These are phyloP conservation scores for Hypocryptadius cinnamomeus DNA, from an alignment of 2,113 vertebrate species.

Conservation along the genomic window DNA sequence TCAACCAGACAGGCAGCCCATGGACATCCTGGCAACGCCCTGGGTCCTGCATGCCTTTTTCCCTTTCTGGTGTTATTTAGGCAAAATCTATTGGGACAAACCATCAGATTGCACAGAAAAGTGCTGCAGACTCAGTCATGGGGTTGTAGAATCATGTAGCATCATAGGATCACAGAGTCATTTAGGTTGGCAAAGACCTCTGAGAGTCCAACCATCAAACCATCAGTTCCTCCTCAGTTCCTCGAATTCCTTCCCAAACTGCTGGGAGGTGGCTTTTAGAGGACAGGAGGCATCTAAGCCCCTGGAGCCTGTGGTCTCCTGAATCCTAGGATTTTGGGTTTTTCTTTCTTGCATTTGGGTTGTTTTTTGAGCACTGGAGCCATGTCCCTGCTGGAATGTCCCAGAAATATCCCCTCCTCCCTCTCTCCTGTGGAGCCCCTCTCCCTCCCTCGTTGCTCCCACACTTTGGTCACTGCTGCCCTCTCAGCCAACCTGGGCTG, in stretches of 20 bases:
- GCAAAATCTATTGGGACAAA: neutral
- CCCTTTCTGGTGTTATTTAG: neutral
- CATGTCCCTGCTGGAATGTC: rapidly evolving
- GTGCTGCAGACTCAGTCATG: neutral
- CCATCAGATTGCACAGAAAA: rapidly evolving
- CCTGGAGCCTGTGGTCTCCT: neutral
- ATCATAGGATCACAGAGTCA: neutral
- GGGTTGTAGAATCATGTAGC: neutral
- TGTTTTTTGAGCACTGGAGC: neutral
- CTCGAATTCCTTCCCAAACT: neutral
- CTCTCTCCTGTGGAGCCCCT: neutral
- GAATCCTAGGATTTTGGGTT: neutral
- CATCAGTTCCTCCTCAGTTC: neutral
- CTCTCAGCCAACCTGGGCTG: rapidly evolving
- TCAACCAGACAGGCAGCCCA: neutral
- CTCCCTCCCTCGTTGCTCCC: neutral
- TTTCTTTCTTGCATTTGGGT: neutral
- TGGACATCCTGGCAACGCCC: neutral
- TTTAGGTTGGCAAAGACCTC: neutral
- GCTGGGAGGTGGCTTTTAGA: neutral
- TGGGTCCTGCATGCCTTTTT: neutral
- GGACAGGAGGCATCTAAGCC: neutral
- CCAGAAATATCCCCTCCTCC: neutral
- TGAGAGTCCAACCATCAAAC: neutral
- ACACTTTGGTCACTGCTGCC: rapidly evolving